Evolutionary conservation across 1,140 invertebrate species (phyloP).

Genomic region (Hylyphantes graminicola): DNA sequence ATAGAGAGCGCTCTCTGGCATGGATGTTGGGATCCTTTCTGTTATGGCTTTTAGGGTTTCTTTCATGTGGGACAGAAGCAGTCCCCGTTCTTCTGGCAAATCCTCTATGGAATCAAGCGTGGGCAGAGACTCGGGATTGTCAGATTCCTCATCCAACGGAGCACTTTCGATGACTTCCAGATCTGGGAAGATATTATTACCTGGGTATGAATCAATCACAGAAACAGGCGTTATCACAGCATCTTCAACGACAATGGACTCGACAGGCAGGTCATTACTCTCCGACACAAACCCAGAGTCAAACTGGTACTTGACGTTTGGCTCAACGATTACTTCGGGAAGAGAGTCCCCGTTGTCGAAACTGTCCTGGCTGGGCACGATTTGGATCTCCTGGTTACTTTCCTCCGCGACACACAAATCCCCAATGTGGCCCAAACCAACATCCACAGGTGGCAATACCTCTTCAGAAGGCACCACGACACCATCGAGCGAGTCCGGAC

Average conservation of each 20-base stretch:
- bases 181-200: conserved; percentile 18
- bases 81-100: neutral
- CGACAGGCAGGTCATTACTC: conserved; percentile 35
- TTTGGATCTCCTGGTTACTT: too few species aligned
- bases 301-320: conserved; percentile 42
- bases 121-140: conserved; percentile 7
- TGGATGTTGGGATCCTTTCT: conserved; percentile 13
- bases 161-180: conserved; percentile 1
- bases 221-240: conserved; percentile 43
- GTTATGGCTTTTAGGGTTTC: conserved; percentile 43
- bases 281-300: conserved; percentile 50
- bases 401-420: too few species aligned
- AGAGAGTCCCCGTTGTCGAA: conserved; percentile 37
- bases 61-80: conserved; percentile 30
- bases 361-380: neutral
- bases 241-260: neutral
- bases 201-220: neutral
- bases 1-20: neutral
- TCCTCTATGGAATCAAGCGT: conserved; percentile 9
- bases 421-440: too few species aligned
- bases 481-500: too few species aligned
- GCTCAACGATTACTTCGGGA: neutral
- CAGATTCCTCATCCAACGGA: neutral
- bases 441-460: too few species aligned
- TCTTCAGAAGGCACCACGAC: too few species aligned